Conservation (phyloP, 2,113 vertebrate genomes). For the Xyliphius kryptos region DNA sequence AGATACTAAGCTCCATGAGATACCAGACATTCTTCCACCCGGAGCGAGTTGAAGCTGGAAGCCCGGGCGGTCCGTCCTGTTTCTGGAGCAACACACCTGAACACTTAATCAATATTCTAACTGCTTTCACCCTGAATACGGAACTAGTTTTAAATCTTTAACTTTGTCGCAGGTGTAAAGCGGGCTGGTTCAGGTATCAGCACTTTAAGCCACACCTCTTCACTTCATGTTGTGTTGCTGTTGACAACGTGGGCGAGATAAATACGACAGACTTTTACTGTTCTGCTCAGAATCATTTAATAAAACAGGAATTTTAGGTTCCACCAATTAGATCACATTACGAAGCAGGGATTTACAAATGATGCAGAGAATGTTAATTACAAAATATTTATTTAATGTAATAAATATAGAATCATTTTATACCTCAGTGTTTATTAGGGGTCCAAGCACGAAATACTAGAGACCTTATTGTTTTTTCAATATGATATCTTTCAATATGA, state of each 20-base stretch:
- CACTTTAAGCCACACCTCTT: not conserved
- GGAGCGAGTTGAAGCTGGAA: not conserved
- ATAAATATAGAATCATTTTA: too few species aligned
- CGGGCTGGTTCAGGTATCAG: not conserved
- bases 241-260: not conserved
- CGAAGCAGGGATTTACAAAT: too few species aligned
- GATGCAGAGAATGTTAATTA: too few species aligned
- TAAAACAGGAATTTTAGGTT: too few species aligned
- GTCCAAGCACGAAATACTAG: too few species aligned
- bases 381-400: too few species aligned
- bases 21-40: not conserved
- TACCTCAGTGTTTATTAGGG: too few species aligned
- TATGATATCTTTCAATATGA: too few species aligned
- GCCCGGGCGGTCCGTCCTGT: not conserved
- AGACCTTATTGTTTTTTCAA: too few species aligned
- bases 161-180: not conserved
- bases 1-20: not conserved
- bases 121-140: not conserved
- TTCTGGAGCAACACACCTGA: not conserved
- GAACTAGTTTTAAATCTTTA: slow-evolving; percentile 15
- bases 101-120: not conserved
- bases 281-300: not conserved
- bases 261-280: not conserved
- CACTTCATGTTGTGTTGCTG: not conserved
- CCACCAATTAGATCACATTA: too few species aligned